Percentiles rank a stretch among this genome's conserved stretches.
Evolutionary conservation across 2,888 invertebrate genomes (phyloP).

Genomic region (Ophonus ardosiacus): DNA sequence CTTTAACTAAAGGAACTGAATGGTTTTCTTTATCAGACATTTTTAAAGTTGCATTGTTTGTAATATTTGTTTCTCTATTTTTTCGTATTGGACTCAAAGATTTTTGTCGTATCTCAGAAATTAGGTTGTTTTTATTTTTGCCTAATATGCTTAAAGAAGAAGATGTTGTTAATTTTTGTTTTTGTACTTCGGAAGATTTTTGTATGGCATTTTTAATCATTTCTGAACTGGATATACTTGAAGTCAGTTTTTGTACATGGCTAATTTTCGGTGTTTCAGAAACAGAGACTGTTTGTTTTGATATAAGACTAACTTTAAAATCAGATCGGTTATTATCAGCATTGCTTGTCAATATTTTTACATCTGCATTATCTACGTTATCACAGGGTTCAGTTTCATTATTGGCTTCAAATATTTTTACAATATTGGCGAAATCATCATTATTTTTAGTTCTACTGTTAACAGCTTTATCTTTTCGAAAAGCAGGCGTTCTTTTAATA

Average conservation of each 20-base stretch:
- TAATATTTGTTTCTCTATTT: not conserved
- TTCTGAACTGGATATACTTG: conserved; percentile 8
- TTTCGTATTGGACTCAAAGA: not conserved
- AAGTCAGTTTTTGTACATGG: conserved; percentile 3
- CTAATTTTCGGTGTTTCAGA: not conserved
- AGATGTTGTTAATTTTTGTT: conserved; percentile 39
- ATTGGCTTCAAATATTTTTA: conserved; percentile 52
- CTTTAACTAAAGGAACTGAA: conserved; percentile 21
- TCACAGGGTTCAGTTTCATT: conserved; percentile 47
- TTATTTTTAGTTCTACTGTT: conserved; percentile 27
- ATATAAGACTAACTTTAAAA: conserved; percentile 12
- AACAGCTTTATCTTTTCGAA: conserved; percentile 75
- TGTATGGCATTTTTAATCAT: conserved; percentile 1
- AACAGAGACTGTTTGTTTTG: conserved; percentile 20
- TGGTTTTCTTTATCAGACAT: conserved; percentile 35
- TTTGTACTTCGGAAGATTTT: not conserved
- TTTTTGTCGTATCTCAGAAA: not conserved
- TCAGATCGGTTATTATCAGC: not conserved
- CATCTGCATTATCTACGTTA: conserved; percentile 26
- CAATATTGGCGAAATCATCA: conserved; percentile 55
- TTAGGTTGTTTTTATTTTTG: not conserved
- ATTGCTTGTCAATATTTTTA: conserved; percentile 8
- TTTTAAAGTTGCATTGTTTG: conserved; percentile 36
- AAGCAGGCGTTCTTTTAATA: conserved; percentile 79
- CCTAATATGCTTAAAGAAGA: conserved; percentile 25